Percentiles rank a stretch among this genome's conserved stretches.
phyloP scores from a whole-genome alignment of 2,797 vertebrate species.

The Notolepis coatsorum region DNA sequence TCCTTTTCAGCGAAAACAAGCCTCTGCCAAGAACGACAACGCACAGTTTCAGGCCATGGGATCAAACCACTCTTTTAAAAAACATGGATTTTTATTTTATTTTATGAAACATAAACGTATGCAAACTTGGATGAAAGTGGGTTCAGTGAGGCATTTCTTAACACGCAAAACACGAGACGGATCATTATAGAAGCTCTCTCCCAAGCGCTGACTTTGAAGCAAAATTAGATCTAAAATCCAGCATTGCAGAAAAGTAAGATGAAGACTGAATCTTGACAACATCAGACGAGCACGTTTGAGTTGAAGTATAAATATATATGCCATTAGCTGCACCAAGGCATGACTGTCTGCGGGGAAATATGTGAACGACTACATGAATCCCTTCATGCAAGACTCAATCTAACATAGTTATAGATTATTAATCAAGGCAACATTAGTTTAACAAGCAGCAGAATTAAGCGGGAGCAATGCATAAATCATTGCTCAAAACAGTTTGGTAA shows the following conservation, averaged over 20 bases:
- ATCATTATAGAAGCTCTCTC: constrained; percentile 55
- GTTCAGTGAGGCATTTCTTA: constrained; percentile 28
- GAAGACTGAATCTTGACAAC: constrained; percentile 35
- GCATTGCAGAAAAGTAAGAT: constrained; percentile 46
- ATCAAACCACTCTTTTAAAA: constrained; percentile 25
- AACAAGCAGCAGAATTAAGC: constrained; percentile 28
- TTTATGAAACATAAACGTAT: constrained; percentile 32
- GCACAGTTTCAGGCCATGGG: constrained; percentile 39
- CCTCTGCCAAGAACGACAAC: constrained; percentile 56
- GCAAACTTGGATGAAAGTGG: constrained; percentile 25
- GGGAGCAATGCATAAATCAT: constrained; percentile 11
- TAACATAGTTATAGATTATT: constrained; percentile 36
- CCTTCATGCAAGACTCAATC: constrained; percentile 16
- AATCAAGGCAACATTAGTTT: constrained; percentile 28
- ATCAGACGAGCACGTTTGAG: constrained; percentile 30
- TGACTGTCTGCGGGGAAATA: constrained; percentile 8
- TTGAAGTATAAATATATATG: constrained; percentile 40
- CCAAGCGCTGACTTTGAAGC: constrained; percentile 50
- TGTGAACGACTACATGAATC: constrained; percentile 25
- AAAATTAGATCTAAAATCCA: constrained; percentile 46
- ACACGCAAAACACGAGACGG: constrained; percentile 48
- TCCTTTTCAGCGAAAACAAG: constrained; percentile 29
- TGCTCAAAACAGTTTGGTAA: neutral
- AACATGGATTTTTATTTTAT: constrained; percentile 29
- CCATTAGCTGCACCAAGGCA: constrained; percentile 14